These are phyloP conservation scores for Nycticryphes semicollaris DNA, from an alignment of 2,113 vertebrate species.

Conservation along the genomic window DNA sequence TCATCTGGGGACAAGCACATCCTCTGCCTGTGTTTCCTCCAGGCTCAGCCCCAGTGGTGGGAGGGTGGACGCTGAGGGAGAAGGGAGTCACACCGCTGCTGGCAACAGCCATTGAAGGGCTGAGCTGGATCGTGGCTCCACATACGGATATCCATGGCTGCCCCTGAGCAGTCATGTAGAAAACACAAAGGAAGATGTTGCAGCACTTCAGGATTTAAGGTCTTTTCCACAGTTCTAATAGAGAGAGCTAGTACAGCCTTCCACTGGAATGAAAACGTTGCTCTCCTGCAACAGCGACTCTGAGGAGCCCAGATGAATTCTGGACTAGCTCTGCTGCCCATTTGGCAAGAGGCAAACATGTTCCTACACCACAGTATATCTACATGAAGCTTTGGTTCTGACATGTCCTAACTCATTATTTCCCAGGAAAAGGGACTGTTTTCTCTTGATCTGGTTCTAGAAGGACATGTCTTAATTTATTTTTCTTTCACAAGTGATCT, in stretches of 20 bases:
- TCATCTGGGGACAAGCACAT: neutral
- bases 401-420: neutral
- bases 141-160: rapidly evolving
- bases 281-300: neutral
- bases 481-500: neutral
- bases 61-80: neutral
- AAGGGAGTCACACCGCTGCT: rapidly evolving
- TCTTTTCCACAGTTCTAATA: neutral
- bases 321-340: neutral
- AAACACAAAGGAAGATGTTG: neutral
- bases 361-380: neutral
- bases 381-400: neutral
- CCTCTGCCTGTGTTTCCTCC: neutral
- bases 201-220: neutral
- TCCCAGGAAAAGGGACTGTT: neutral
- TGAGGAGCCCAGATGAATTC: neutral
- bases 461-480: neutral
- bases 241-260: neutral
- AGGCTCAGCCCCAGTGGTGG: neutral
- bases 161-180: neutral
- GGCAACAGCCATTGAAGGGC: neutral
- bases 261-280: neutral
- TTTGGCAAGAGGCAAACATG: neutral
- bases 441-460: neutral
- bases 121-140: neutral